Conservation (phyloP, 2,113 vertebrate species). For the Herpetotheres cachinnans region DNA sequence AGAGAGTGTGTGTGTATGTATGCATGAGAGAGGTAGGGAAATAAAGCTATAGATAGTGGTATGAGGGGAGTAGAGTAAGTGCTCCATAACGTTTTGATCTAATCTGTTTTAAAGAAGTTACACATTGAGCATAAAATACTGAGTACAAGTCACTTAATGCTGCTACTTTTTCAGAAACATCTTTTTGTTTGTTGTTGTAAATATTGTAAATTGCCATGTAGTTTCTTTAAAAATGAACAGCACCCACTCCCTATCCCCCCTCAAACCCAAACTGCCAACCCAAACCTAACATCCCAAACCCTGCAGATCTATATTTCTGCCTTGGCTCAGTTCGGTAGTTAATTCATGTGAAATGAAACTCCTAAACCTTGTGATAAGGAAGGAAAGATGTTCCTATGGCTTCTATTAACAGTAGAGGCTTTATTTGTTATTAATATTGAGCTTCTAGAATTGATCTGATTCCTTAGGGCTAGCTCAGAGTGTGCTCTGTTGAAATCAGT, state of each 20-base stretch:
- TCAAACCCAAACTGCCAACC: no score
- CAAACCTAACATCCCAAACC: background rate
- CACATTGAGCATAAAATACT: background rate
- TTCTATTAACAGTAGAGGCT: background rate
- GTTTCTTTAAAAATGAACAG: background rate
- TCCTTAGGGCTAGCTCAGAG: background rate
- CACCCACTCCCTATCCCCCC: fast-evolving
- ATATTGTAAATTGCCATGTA: background rate
- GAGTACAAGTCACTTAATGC: background rate
- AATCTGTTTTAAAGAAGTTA: background rate
- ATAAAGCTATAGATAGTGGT: background rate
- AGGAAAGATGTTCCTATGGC: background rate
- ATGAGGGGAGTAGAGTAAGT: background rate
- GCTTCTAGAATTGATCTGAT: background rate
- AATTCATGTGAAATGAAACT: background rate
- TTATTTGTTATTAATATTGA: background rate
- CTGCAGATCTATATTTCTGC: background rate
- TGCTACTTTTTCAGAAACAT: background rate
- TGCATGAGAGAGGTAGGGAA: background rate
- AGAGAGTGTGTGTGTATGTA: background rate
- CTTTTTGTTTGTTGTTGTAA: background rate
- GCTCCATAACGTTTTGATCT: background rate
- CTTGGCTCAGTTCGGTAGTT: background rate
- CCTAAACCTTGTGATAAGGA: background rate
- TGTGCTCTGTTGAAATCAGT: background rate